Percentiles rank a stretch among this genome's conserved stretches.
These are phyloP conservation scores for Parotocinclus haroldoi DNA, from an alignment of 2,797 vertebrate species.

Conservation along the genomic window DNA sequence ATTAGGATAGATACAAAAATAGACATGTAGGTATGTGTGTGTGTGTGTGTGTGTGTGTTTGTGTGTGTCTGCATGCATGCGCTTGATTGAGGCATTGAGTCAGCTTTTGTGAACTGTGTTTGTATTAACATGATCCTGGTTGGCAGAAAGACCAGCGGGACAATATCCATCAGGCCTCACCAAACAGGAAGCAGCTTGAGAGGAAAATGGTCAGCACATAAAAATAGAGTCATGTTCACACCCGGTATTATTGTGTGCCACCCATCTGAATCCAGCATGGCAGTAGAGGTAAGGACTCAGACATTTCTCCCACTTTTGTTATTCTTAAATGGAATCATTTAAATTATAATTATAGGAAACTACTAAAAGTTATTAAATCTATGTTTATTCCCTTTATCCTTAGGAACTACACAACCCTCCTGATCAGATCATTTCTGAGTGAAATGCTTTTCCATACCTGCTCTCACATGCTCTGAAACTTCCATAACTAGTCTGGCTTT, in stretches of 20 bases:
- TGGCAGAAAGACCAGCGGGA: conserved; percentile 42
- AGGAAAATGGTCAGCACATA: conserved; percentile 47
- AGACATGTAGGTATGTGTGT: not conserved
- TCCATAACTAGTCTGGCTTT: conserved; percentile 4
- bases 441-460: not conserved
- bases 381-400: not conserved
- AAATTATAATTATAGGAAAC: not conserved
- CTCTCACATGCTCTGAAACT: not conserved
- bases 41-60: not conserved
- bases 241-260: conserved; percentile 25
- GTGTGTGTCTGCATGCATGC: conserved; percentile 13
- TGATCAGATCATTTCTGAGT: not conserved
- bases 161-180: conserved; percentile 44
- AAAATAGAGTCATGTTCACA: conserved; percentile 38
- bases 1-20: not conserved
- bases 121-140: conserved; percentile 32
- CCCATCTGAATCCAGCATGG: conserved; percentile 15
- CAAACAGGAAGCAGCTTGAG: conserved; percentile 57
- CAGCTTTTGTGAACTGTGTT: conserved; percentile 24
- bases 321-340: not conserved
- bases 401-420: not conserved
- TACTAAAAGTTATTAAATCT: not conserved
- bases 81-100: conserved; percentile 10
- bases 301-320: not conserved
- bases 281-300: not conserved